A percentile compares a stretch with the other conserved stretches of the same genome.
Conservation (phyloP, 2,797 vertebrate species). For the Bucorvus abyssinicus region DNA sequence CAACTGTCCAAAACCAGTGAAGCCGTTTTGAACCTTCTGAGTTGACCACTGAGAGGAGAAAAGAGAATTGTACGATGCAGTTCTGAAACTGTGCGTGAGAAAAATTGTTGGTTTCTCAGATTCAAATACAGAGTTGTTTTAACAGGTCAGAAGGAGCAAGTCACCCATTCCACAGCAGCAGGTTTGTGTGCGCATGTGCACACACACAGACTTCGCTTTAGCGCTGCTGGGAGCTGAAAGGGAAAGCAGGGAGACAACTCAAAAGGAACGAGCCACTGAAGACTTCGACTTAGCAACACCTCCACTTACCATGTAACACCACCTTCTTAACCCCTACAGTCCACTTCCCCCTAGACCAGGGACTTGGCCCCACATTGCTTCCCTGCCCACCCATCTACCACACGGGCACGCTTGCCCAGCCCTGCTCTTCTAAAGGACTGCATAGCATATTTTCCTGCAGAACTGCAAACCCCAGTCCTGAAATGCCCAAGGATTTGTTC, state of each 20-base stretch:
- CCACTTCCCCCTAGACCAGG: neutral
- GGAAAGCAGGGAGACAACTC: neutral
- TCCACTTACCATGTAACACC: neutral
- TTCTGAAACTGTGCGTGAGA: neutral
- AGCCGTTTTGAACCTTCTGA: neutral
- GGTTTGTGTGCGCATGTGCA: accelerated
- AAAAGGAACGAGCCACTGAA: neutral
- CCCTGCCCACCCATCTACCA: neutral
- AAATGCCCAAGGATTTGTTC: neutral
- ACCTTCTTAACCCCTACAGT: neutral
- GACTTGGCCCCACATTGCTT: neutral
- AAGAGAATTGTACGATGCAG: neutral
- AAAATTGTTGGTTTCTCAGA: neutral
- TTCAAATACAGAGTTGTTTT: neutral
- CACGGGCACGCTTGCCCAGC: neutral
- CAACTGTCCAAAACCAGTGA: neutral
- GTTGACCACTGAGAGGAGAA: accelerated
- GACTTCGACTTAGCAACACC: neutral
- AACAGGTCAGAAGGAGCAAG: neutral
- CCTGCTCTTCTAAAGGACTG: neutral
- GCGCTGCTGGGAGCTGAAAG: neutral
- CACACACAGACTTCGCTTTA: neutral
- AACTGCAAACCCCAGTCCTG: neutral
- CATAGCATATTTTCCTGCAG: accelerated
- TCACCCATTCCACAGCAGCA: neutral